Evolutionary conservation across 1,140 invertebrate genomes (phyloP).

Genomic region (Paramacrobiotus metropolitanus): DNA sequence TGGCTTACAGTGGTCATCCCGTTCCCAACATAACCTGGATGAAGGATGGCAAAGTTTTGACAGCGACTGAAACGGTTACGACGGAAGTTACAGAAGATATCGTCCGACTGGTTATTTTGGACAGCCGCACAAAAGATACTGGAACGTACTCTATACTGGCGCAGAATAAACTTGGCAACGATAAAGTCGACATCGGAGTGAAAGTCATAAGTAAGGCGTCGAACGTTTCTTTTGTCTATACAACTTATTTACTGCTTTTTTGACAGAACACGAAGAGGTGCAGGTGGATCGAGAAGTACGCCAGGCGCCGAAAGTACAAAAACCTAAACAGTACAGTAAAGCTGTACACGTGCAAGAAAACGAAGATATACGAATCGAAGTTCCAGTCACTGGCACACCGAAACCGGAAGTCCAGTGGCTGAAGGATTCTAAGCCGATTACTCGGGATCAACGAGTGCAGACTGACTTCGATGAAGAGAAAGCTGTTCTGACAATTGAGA

Average conservation of each 20-base stretch:
- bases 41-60: slow-evolving; percentile 22
- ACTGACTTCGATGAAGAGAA: not conserved
- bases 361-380: slow-evolving; percentile 33
- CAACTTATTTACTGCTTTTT: not conserved
- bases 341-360: not conserved
- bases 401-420: slow-evolving; percentile 71
- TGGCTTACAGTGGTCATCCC: slow-evolving; percentile 27
- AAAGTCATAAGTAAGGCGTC: not conserved
- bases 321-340: not conserved
- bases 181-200: slow-evolving; percentile 20
- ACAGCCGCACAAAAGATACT: slow-evolving; percentile 24
- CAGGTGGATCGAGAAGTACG: not conserved
- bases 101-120: slow-evolving; percentile 23
- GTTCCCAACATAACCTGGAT: slow-evolving; percentile 26
- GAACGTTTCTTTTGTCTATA: not conserved
- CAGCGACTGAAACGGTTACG: slow-evolving; percentile 20
- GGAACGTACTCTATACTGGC: slow-evolving; percentile 26
- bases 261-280: not conserved
- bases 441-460: not conserved
- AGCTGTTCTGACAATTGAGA: not conserved
- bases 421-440: slow-evolving; percentile 7
- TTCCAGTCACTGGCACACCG: slow-evolving; percentile 73
- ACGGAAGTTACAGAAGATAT: slow-evolving; percentile 21
- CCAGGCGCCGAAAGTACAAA: not conserved
- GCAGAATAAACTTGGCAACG: slow-evolving; percentile 25